Evolutionary conservation across 2,113 vertebrate species (phyloP).

Genomic region (Scolopax mira): DNA sequence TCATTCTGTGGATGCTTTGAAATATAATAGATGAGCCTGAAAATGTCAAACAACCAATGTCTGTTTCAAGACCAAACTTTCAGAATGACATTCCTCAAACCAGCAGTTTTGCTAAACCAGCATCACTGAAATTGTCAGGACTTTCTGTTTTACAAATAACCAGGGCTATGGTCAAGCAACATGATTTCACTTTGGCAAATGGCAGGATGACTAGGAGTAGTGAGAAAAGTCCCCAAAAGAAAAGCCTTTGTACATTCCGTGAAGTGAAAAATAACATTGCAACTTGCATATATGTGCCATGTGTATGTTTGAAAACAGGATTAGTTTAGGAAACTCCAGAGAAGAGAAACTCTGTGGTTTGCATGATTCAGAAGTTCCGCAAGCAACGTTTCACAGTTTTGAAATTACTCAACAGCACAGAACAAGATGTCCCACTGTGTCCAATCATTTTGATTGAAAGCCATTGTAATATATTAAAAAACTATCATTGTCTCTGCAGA

Average conservation of each 20-base stretch:
- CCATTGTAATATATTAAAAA: not conserved
- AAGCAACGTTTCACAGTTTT: not conserved
- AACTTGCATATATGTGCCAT: not conserved
- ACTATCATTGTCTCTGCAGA: not conserved
- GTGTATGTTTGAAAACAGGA: not conserved
- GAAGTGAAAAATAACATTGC: not conserved
- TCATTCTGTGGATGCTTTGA: not conserved
- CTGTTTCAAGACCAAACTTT: not conserved
- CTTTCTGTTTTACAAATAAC: not conserved
- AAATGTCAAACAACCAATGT: not conserved
- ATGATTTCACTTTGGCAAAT: not conserved
- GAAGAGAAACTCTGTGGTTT: not conserved
- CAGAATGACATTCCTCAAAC: not conserved
- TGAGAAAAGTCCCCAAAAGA: not conserved
- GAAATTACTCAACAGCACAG: not conserved
- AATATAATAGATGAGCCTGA: not conserved
- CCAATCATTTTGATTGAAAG: not conserved
- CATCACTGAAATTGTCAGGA: not conserved
- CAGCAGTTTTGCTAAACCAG: not conserved
- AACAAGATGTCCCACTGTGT: not conserved
- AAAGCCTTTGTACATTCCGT: not conserved
- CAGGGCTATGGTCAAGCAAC: not conserved
- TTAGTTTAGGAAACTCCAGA: not conserved
- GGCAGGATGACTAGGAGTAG: not conserved
- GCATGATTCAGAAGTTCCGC: not conserved